These are phyloP conservation scores for Microcebus lehilahytsara DNA, from an alignment of 2,113 vertebrate genomes.

Conservation along the genomic window DNA sequence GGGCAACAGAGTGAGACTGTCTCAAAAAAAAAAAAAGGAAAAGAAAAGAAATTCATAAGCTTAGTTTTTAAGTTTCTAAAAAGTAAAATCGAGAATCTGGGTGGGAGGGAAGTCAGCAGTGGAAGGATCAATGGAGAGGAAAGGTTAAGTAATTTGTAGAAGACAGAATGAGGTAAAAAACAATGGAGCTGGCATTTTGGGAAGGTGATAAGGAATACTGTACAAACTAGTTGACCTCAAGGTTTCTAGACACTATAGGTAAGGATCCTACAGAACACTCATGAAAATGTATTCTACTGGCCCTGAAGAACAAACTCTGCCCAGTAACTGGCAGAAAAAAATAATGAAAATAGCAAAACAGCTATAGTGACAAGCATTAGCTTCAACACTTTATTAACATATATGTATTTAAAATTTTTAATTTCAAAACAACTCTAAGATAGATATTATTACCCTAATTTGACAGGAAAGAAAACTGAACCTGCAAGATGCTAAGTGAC, in stretches of 20 bases:
- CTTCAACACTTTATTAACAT: not conserved
- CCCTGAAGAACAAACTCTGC: not conserved
- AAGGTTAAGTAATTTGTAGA: not conserved
- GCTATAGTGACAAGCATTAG: not conserved
- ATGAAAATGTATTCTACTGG: not conserved
- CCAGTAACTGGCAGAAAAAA: not conserved
- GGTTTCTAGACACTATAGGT: not conserved
- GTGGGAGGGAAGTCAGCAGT: not conserved
- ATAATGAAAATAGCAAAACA: not conserved
- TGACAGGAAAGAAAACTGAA: not conserved
- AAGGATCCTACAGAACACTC: not conserved
- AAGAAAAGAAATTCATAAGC: not conserved
- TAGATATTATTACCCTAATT: not conserved
- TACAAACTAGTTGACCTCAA: not conserved
- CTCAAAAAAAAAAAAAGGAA: no score
- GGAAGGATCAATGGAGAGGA: not conserved
- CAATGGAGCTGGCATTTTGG: not conserved
- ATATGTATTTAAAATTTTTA: not conserved
- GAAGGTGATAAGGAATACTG: not conserved
- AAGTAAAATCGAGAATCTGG: not conserved
- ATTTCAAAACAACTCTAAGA: not conserved
- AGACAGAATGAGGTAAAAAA: not conserved
- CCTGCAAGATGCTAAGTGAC: not conserved
- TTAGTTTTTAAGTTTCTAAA: constrained; percentile 17
- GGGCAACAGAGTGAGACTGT: no score